A percentile compares a stretch with the other conserved stretches of the same genome.
These are phyloP conservation scores for Drosophila maculinotata DNA, from an alignment of 2,888 invertebrate species.

Conservation along the genomic window DNA sequence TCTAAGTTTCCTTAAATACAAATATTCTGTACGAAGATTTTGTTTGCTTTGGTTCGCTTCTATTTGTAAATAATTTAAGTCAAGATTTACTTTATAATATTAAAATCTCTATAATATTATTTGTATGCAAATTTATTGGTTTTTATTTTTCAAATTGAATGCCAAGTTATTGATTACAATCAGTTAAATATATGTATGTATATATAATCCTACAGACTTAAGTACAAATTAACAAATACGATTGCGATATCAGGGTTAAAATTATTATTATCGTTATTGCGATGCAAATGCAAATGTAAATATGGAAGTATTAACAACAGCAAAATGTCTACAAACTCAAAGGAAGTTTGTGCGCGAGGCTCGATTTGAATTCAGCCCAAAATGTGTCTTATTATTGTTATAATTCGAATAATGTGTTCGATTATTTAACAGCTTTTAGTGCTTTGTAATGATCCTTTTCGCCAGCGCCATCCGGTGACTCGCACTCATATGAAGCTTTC, in stretches of 20 bases:
- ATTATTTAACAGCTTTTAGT: slow-evolving; percentile 87
- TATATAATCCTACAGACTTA: slow-evolving; percentile 53
- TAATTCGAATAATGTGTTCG: slow-evolving; percentile 30
- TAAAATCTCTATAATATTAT: not conserved
- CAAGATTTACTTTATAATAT: slow-evolving; percentile 10
- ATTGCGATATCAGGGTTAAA: slow-evolving; percentile 46
- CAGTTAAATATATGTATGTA: slow-evolving; percentile 33
- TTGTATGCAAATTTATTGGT: slow-evolving; percentile 59
- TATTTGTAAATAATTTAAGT: not conserved
- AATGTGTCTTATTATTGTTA: slow-evolving; percentile 31
- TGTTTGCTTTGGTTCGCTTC: no score
- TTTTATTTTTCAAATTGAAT: slow-evolving; percentile 61
- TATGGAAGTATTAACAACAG: slow-evolving; percentile 57
- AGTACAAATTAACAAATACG: slow-evolving; percentile 74
- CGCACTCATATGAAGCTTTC: slow-evolving; percentile 96
- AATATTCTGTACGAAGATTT: not conserved
- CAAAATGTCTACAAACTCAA: slow-evolving; percentile 31
- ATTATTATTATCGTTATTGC: slow-evolving; percentile 70
- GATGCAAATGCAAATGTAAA: slow-evolving; percentile 54
- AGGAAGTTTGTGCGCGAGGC: slow-evolving; percentile 52
- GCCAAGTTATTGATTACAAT: slow-evolving; percentile 35
- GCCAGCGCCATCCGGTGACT: slow-evolving; percentile 94
- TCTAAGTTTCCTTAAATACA: slow-evolving; percentile 25
- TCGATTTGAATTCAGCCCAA: slow-evolving; percentile 26
- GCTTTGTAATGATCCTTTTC: slow-evolving; percentile 95